Conservation (phyloP, 2,888 invertebrate species). For the Antitype chi region DNA sequence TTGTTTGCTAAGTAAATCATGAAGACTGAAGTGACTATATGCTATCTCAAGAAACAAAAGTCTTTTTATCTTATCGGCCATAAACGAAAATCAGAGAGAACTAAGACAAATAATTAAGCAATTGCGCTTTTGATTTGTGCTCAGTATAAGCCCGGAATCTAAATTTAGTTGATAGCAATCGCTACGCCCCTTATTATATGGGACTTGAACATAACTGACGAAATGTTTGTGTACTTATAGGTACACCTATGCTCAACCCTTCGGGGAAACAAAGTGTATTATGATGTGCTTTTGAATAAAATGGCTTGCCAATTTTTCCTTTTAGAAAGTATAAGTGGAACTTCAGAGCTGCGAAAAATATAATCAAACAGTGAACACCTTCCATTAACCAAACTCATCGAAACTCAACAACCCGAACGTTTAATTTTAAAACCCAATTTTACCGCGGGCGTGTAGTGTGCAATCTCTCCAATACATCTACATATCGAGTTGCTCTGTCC, state of each 20-base stretch:
- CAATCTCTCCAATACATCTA: conserved; percentile 79
- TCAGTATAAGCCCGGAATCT: too few species aligned
- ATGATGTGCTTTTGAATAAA: too few species aligned
- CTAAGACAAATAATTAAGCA: background rate
- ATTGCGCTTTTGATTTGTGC: background rate
- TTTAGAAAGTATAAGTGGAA: background rate
- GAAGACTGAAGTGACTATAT: background rate
- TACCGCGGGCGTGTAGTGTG: conserved; percentile 72
- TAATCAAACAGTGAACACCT: conserved; percentile 25
- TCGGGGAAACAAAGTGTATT: too few species aligned
- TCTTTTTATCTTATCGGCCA: background rate
- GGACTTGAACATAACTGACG: too few species aligned
- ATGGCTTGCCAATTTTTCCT: too few species aligned
- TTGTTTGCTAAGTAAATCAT: background rate
- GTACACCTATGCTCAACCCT: too few species aligned
- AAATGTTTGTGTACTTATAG: too few species aligned
- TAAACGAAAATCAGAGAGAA: background rate
- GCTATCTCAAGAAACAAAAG: background rate
- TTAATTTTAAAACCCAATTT: conserved; percentile 70
- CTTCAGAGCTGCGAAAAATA: background rate
- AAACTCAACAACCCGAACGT: conserved; percentile 46
- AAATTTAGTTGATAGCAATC: too few species aligned
- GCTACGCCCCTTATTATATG: too few species aligned
- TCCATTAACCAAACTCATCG: background rate
- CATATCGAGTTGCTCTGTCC: conserved; percentile 84